phyloP scores from a whole-genome alignment of 2,888 invertebrate genomes.

The Nasonia oneida region DNA sequence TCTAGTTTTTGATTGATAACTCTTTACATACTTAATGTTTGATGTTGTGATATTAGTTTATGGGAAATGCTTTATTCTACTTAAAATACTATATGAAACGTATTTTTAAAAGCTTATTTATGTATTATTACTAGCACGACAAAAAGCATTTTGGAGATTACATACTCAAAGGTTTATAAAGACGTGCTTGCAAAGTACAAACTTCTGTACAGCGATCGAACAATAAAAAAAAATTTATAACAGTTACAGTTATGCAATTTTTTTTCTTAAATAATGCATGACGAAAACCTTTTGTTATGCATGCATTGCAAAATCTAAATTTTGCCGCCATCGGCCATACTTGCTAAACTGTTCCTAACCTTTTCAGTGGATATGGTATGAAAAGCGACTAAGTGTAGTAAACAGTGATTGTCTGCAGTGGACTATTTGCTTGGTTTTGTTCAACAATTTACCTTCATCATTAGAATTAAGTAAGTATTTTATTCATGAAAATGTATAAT shows the following conservation, averaged over 20 bases:
- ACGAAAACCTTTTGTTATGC: background rate
- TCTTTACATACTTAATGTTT: background rate
- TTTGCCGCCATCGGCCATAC: conserved; percentile 13
- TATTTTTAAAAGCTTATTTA: background rate
- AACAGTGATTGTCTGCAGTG: background rate
- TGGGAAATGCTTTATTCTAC: background rate
- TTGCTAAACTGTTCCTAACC: background rate
- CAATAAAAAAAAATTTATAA: conserved; percentile 6
- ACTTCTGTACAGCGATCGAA: background rate
- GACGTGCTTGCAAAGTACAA: background rate
- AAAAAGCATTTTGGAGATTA: background rate
- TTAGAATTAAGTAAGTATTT: conserved; percentile 2
- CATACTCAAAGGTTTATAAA: background rate
- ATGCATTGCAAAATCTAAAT: background rate
- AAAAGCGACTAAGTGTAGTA: background rate
- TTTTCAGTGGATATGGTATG: background rate
- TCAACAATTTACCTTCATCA: background rate
- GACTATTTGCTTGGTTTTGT: background rate
- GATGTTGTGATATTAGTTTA: background rate
- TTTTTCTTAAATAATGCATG: background rate
- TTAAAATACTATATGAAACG: background rate
- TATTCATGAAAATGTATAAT: background rate
- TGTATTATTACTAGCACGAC: background rate
- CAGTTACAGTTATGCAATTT: background rate
- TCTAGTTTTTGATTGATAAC: background rate